Evolutionary conservation across 2,797 vertebrate species (phyloP).

Genomic region (Vipera latastei): DNA sequence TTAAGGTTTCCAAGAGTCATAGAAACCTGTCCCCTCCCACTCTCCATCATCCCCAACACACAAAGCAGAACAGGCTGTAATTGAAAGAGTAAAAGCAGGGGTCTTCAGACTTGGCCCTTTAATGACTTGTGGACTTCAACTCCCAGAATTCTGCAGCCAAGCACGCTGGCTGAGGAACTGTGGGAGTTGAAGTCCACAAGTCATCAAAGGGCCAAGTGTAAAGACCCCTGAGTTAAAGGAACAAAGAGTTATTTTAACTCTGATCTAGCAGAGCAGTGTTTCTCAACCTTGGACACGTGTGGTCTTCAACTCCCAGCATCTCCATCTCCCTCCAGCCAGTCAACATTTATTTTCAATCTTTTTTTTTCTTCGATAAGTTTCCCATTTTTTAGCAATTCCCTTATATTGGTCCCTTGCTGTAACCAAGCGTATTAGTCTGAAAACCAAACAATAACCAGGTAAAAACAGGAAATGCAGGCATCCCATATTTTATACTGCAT

Average conservation of each 20-base stretch:
- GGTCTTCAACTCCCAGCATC: no score
- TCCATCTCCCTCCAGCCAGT: no score
- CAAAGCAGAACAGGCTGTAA: background rate
- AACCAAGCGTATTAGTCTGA: background rate
- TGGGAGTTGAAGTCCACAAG: no score
- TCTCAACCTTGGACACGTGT: no score
- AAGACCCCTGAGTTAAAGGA: no score
- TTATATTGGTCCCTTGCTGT: background rate
- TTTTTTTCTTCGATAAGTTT: background rate
- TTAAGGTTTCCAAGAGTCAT: background rate
- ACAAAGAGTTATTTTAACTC: background rate
- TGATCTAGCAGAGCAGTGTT: background rate
- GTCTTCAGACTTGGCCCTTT: no score
- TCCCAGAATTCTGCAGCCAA: no score
- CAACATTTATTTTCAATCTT: no score
- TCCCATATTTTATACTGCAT: background rate
- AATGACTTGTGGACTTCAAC: no score
- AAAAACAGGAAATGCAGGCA: background rate
- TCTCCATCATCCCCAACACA: background rate
- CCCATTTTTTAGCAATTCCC: background rate
- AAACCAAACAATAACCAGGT: background rate
- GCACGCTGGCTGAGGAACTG: no score
- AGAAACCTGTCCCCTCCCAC: background rate
- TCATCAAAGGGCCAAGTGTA: no score
- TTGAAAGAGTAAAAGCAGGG: background rate